Conservation (phyloP, 2,113 vertebrate genomes). For the Myrmecobius fasciatus region DNA sequence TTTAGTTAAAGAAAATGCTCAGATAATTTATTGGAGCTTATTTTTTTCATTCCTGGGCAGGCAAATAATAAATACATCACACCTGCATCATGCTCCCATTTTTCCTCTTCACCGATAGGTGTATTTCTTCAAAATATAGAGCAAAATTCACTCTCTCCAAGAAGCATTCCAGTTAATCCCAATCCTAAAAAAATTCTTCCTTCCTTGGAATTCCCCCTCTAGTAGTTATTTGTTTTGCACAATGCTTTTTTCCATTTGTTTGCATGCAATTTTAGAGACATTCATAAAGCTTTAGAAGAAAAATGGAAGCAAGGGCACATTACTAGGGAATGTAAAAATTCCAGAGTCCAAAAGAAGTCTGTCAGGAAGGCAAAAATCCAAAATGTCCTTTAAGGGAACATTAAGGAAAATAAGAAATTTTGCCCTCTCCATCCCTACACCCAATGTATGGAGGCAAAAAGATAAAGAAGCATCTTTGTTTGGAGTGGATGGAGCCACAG, state of each 20-base stretch:
- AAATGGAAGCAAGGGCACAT: neutral
- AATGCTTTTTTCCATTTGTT: neutral
- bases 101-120: neutral
- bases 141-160: neutral
- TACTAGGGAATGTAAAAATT: neutral
- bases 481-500: neutral
- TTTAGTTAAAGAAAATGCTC: neutral
- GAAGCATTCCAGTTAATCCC: neutral
- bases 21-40: neutral
- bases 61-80: neutral
- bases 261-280: constrained; percentile 7
- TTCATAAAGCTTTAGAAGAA: neutral
- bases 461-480: neutral
- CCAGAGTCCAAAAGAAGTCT: neutral
- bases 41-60: neutral
- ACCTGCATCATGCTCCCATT: neutral
- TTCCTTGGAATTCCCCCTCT: neutral
- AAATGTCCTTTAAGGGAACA: neutral
- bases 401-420: neutral
- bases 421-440: neutral
- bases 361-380: neutral
- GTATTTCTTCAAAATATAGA: neutral
- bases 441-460: neutral
- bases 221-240: neutral
- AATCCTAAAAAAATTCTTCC: neutral